A percentile compares a stretch with the other conserved stretches of the same genome.
phyloP scores from a whole-genome alignment of 2,797 vertebrate genomes.

The Dicrostonyx torquatus region DNA sequence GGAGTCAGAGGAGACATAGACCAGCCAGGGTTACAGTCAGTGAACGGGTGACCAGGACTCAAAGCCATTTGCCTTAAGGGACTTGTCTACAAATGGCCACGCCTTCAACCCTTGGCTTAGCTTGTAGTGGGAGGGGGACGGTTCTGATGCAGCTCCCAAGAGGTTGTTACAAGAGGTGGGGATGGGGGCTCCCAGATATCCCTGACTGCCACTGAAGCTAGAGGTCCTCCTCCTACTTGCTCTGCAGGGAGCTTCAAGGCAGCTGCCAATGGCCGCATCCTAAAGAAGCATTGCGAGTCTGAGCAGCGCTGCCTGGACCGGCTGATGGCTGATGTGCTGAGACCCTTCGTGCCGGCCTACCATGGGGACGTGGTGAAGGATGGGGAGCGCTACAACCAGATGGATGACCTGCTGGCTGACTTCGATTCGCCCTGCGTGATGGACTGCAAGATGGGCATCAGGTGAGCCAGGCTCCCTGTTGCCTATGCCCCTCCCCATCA shows the following conservation, averaged over 20 bases:
- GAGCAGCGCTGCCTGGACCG: constrained; percentile 97
- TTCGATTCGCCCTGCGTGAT: constrained; percentile 97
- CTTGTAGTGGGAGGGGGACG: background rate
- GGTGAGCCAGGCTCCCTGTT: constrained; percentile 86
- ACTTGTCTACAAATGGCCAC: background rate
- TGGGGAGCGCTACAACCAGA: constrained; percentile 98
- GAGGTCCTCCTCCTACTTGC: background rate
- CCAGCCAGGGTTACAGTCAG: background rate
- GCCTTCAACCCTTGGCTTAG: background rate
- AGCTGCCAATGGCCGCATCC: constrained; percentile 94
- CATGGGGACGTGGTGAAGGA: constrained; percentile 97
- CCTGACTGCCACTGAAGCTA: background rate
- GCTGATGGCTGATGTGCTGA: constrained; percentile 95
- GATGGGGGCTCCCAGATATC: background rate
- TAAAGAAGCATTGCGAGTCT: constrained; percentile 98
- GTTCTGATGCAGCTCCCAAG: accelerated
- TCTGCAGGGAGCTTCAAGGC: constrained; percentile 97
- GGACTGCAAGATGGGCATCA: constrained; percentile 99
- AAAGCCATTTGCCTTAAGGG: background rate
- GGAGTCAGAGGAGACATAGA: background rate
- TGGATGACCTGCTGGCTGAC: constrained; percentile 98
- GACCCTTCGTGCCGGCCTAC: constrained; percentile 95
- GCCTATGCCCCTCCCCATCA: background rate
- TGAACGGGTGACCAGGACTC: background rate
- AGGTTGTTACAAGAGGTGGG: accelerated